Base-by-base conservation (phyloP, 2,888 invertebrate genomes). In the Micropterix aruncella region DNA sequence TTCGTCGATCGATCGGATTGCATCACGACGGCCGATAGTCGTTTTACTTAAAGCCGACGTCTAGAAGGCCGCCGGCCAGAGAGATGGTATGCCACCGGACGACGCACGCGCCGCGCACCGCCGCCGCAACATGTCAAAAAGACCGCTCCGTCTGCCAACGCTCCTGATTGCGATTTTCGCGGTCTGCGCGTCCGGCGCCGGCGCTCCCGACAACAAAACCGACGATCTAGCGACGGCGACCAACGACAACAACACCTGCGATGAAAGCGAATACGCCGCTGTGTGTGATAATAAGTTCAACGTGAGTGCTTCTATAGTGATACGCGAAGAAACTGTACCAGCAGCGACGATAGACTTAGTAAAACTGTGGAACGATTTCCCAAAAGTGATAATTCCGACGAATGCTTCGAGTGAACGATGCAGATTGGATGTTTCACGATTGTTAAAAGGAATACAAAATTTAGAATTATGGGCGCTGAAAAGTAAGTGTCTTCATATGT, bases 381-480 rank as follows among this genome's bases (percentile, higher is more conserved):
- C 70, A 43, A 64, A 57, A 55, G 57, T 68, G 37, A 57, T 70
- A 52, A 66, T 69, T 52, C 70, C 67, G n/a, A 56, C 54, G 41
- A 67, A 70, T 46, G 66, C 64, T 40, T 65, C 70, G 37, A 69
- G 66, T 51, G 62, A 64, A 42, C 61, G 61, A 53, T 75, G 75
- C 55, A 54, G 66, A 19, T 55, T 62, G 45, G 73, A 71, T 39
- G 63, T 63, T 42, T 59, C 61, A 49, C 52, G 59, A 18, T 69
- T 64, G 38, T 44, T 69, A 46, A 60, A 65, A 43, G 60, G 65
- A 46, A 51, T 72, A 50, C 60, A 65, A 5, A 56, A 59, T 2
- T 56, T 72, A 51, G 67, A 75, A 48, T 49, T 75, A 7, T 70
- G 73, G 70, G 73, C 74, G 38, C 47, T 75, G 40, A 73, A 74